Base-by-base conservation (phyloP, 2,888 invertebrate species). In the Cheilosia vulpina region DNA sequence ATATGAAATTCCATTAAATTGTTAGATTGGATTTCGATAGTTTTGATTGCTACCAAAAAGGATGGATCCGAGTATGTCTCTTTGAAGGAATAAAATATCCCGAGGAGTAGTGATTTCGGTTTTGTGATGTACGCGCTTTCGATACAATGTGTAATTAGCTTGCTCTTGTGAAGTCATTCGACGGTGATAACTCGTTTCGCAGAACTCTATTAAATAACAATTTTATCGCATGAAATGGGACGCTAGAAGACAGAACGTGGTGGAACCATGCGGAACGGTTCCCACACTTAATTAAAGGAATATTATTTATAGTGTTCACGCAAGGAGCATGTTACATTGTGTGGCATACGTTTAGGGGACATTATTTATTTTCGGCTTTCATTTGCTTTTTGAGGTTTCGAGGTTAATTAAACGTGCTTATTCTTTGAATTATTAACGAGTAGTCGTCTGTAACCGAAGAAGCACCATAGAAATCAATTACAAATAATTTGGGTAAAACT, bases 1-100 rank as follows among this genome's bases (percentile, higher is more conserved):
- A 38, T 21, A 31, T 47, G 17, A 63, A 62, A 73, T 63, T 65
- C 63, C 55, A 73, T 65, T 73, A 55, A 73, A 65, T 55, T 57
- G 24, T 7, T 7, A 63, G 45, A 63, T 57, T 73, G 34, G 55
- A 63, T 63, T 73, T 55, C 43, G 55, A 65, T 73, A 73, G 73
- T 73, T 73, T 63, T 73, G 73, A 73, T 73, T 63, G 73, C 50
- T 34, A 34, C 47, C 21, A 34, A 9, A 4, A 13, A 11, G 7
- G 13, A 38, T 38, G 13, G 13, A 3, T 34, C 11, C 3, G 34
- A 0, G 0, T 34, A 11, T 11, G 34, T 34, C 38, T 13, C 11
- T 2, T 38, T 38, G 13, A 38, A 13, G 4, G 38, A 38, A 13
- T 13, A 13, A 38, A 13, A 38, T 13, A 38, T 38, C 38, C 13